Evolutionary conservation across 2,113 vertebrate species (phyloP).

Genomic region (Ceratotherium simum): DNA sequence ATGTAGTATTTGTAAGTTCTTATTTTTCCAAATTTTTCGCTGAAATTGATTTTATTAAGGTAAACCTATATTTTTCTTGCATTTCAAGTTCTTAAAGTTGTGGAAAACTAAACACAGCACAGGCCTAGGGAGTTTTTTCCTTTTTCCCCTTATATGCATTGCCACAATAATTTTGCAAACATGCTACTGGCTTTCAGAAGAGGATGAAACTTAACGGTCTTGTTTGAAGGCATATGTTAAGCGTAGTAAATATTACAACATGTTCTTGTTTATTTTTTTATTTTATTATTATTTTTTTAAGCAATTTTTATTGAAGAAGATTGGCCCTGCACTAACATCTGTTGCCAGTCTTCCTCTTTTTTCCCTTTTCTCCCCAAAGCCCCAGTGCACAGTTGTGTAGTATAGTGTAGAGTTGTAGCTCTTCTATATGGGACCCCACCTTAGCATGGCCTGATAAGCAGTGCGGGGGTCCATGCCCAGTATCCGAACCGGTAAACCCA

Average conservation of each 20-base stretch:
- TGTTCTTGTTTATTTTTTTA: background rate
- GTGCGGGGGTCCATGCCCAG: too few species aligned
- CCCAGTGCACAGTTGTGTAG: too few species aligned
- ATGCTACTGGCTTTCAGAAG: background rate
- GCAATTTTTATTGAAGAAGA: too few species aligned
- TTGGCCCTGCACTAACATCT: too few species aligned
- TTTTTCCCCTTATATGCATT: background rate
- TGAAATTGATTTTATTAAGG: constrained; percentile 40
- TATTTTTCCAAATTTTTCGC: constrained; percentile 14
- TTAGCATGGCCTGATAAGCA: too few species aligned
- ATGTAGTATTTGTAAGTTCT: background rate
- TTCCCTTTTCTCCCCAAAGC: too few species aligned
- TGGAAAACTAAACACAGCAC: background rate
- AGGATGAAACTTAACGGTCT: background rate
- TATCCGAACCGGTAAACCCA: too few species aligned
- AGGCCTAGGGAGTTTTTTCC: background rate
- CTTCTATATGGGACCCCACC: too few species aligned
- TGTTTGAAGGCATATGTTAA: background rate
- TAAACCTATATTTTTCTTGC: background rate
- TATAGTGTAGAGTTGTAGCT: too few species aligned
- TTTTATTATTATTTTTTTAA: too few species aligned
- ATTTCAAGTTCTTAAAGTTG: background rate
- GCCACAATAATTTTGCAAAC: background rate
- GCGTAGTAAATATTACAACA: background rate
- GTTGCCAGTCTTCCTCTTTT: too few species aligned